These are phyloP conservation scores for Pseudolycoriella hygida DNA, from an alignment of 2,888 invertebrate species.

Conservation along the genomic window DNA sequence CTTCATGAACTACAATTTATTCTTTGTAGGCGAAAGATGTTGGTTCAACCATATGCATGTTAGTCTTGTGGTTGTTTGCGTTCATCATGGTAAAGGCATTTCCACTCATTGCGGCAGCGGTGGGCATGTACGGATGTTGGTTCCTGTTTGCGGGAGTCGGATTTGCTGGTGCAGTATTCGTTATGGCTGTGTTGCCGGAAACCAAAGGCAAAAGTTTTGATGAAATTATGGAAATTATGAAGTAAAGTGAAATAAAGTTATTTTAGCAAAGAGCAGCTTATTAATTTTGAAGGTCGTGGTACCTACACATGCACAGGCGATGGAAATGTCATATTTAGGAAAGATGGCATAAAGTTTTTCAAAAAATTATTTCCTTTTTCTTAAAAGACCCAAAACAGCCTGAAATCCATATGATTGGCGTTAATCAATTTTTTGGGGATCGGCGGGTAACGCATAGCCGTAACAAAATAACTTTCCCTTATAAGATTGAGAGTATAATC, in stretches of 20 bases:
- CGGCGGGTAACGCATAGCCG: too few species aligned
- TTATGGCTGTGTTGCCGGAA: neutral
- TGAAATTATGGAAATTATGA: neutral
- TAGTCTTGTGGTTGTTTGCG: slow-evolving; percentile 12
- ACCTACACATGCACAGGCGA: too few species aligned
- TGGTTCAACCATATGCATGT: slow-evolving; percentile 17
- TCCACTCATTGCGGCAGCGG: neutral
- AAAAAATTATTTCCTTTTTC: too few species aligned
- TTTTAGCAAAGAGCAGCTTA: too few species aligned
- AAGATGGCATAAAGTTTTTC: too few species aligned
- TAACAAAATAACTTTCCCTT: too few species aligned
- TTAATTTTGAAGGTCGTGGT: too few species aligned
- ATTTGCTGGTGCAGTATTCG: slow-evolving; percentile 2
- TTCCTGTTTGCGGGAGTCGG: neutral
- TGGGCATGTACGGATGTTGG: slow-evolving; percentile 2
- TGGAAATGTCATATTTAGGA: too few species aligned
- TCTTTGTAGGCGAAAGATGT: slow-evolving; percentile 14
- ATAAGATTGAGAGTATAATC: too few species aligned
- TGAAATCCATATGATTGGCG: too few species aligned
- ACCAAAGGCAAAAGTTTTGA: neutral
- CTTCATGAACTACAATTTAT: neutral
- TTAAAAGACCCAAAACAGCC: too few species aligned
- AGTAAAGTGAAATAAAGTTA: neutral
- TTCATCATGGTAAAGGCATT: slow-evolving; percentile 7
- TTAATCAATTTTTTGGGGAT: too few species aligned